Evolutionary conservation across 2,113 vertebrate genomes (phyloP).

Genomic region (Macquaria australasica): DNA sequence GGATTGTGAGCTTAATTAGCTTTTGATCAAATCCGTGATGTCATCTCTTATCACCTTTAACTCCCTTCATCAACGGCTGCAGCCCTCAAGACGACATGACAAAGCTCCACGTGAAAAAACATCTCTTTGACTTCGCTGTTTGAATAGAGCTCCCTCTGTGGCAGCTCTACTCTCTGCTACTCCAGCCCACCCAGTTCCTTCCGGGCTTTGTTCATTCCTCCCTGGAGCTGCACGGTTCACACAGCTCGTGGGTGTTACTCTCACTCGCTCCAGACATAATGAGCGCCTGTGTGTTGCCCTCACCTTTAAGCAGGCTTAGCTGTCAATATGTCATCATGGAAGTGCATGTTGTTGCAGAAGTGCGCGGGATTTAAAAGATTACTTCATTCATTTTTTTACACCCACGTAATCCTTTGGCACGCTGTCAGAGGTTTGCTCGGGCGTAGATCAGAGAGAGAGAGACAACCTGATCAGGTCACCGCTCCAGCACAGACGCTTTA

Average conservation of each 20-base stretch:
- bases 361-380: conserved; percentile 26
- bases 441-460: not conserved
- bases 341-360: conserved; percentile 2
- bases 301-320: not conserved
- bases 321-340: not conserved
- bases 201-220: not conserved
- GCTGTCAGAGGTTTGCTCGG: not conserved
- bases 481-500: not conserved
- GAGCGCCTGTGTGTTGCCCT: not conserved
- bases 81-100: too few species aligned
- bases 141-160: not conserved
- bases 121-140: not conserved
- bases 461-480: not conserved
- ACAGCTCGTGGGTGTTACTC: conserved; percentile 6
- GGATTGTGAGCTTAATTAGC: not conserved
- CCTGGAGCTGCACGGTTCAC: not conserved
- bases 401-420: conserved; percentile 5
- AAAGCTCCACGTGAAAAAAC: not conserved
- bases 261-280: not conserved
- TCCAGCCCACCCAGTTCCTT: conserved; percentile 6
- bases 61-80: not conserved
- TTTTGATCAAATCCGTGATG: not conserved
- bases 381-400: conserved; percentile 19
- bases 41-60: not conserved
- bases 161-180: not conserved